A percentile compares a stretch with the other conserved stretches of the same genome.
Evolutionary conservation across 2,888 invertebrate species (phyloP).

Genomic region (Zeuzera pyrina): DNA sequence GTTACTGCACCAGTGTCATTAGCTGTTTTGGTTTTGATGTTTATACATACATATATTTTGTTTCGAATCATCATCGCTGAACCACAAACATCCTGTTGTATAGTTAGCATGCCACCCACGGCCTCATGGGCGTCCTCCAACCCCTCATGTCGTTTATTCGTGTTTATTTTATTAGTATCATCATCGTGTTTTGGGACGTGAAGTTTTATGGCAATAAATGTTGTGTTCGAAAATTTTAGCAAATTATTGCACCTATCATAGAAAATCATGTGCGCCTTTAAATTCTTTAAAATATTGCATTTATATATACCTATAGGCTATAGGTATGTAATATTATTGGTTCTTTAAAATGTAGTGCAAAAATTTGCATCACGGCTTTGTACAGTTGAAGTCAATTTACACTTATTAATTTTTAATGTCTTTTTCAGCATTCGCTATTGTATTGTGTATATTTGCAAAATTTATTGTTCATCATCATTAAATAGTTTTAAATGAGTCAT

Average conservation of each 20-base stretch:
- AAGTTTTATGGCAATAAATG: constrained; percentile 38
- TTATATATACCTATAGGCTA: too few species aligned
- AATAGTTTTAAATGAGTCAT: constrained; percentile 29
- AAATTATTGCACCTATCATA: constrained; percentile 52
- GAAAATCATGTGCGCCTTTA: constrained; percentile 15
- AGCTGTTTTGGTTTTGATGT: constrained; percentile 59
- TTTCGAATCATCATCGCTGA: constrained; percentile 50
- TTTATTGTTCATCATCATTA: constrained; percentile 39
- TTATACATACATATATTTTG: constrained; percentile 52
- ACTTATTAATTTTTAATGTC: constrained; percentile 36
- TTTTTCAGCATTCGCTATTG: constrained; percentile 63
- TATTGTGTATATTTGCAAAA: constrained; percentile 56
- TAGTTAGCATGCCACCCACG: constrained; percentile 66
- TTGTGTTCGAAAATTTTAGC: constrained; percentile 32
- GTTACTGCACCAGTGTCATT: constrained; percentile 63
- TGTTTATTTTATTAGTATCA: constrained; percentile 57
- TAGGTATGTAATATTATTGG: too few species aligned
- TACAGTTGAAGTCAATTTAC: constrained; percentile 19
- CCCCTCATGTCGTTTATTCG: constrained; percentile 64
- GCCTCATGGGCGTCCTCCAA: constrained; percentile 75
- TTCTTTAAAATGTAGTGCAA: constrained; percentile 27
- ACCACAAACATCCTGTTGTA: constrained; percentile 46
- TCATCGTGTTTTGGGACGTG: constrained; percentile 39
- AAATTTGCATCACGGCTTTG: constrained; percentile 30
- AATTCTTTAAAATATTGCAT: too few species aligned